Percentiles rank a stretch among this genome's conserved stretches.
These are phyloP conservation scores for Sinella curviseta DNA, from an alignment of 1,140 invertebrate genomes.

Conservation along the genomic window DNA sequence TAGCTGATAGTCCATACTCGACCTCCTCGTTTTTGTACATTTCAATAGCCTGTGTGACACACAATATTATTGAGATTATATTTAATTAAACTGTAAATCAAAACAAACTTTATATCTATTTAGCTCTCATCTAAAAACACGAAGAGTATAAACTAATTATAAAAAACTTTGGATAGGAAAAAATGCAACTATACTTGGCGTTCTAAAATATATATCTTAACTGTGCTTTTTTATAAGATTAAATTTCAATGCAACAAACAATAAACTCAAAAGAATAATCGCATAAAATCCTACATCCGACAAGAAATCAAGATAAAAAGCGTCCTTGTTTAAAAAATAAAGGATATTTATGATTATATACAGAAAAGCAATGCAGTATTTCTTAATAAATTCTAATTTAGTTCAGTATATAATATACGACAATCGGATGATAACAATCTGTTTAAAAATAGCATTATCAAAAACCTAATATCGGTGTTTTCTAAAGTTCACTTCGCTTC, in stretches of 20 bases:
- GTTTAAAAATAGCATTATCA: too few relatives aligned
- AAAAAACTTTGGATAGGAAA: not conserved
- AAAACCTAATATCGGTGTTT: too few relatives aligned
- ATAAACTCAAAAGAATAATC: not conserved
- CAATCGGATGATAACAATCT: too few relatives aligned
- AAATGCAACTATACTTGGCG: not conserved
- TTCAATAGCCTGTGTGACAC: conserved; percentile 76
- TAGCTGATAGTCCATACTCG: conserved; percentile 85
- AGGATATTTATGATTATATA: not conserved
- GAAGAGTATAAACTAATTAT: conserved; percentile 2
- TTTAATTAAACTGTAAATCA: conserved; percentile 30
- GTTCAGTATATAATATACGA: too few relatives aligned
- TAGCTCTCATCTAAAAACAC: not conserved
- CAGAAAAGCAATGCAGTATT: not conserved
- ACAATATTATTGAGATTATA: conserved; percentile 33
- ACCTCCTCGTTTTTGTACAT: conserved; percentile 93
- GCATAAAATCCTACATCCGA: not conserved
- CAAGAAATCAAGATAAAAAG: not conserved
- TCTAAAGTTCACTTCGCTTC: too few relatives aligned
- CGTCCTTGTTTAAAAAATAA: not conserved
- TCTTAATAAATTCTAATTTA: too few relatives aligned
- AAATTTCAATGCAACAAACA: not conserved
- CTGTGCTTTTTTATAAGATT: not conserved
- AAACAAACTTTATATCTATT: not conserved
- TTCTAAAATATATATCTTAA: not conserved